Evolutionary conservation across 1,140 invertebrate genomes (phyloP), one percentile per base, ranked within the genome.

Genomic region (Dysdera silvatica): DNA sequence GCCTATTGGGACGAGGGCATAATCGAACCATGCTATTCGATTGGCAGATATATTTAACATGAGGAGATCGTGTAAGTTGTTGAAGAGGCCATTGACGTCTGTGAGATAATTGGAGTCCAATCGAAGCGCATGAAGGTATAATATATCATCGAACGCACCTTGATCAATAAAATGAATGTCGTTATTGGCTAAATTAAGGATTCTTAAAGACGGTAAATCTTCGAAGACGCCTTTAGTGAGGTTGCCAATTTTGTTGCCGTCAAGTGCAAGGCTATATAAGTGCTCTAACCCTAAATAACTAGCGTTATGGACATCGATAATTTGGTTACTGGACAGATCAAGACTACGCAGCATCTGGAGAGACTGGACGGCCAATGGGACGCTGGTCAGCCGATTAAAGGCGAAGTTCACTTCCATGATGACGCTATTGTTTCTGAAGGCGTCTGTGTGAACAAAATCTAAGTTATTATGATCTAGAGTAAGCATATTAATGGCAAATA

Each of bases 31-130:
- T 70, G 88, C 82, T 67, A 95, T 79, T 71, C 86, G 84, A 79
- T 95, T 95, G 77, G 91, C 88, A 32, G 89, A 92, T 64, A 93
- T 85, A 78, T 95, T 95, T 23, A 95, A 77, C 89, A 89, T 92
- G 67, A 89, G 78, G 37, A 95, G 78, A 68, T 84, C 86, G 2
- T 86, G 82, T 70, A 92, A 83, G 70, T 90, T 86, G 61, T 83
- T 83, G 74, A 95, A 93, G 18, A 91, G 79, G 6, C 87, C 87
- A 72, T 86, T 87, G 49, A 95, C 89, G 70, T 92, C 88, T 16
- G 82, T 84, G 20, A 95, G 76, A 62, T 84, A 81, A 77, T 95
- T 95, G 24, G 86, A 85, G 76, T 95, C 91, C 31, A 95, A 73
- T 55, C 90, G 79, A 47, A 95, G 85, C 0, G 89, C 90, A 76